These are phyloP conservation scores for rabbit (Oryctolagus cuniculus) DNA, from an alignment of 2,113 vertebrate genomes.

Conservation along the genomic window DNA sequence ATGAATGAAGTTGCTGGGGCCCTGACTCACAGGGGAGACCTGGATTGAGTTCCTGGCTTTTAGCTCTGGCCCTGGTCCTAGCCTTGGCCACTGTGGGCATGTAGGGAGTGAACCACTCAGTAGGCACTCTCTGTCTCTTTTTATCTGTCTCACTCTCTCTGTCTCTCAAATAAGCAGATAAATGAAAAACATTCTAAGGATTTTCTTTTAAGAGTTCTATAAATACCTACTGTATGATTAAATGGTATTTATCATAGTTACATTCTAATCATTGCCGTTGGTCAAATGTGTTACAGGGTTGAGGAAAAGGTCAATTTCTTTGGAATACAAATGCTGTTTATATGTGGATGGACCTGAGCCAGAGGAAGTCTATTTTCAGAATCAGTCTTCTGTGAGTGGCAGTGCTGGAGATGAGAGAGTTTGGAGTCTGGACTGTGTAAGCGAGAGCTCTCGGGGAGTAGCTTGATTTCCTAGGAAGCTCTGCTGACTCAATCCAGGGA, in stretches of 20 bases:
- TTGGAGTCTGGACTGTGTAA: background rate
- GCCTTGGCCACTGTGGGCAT: too few species aligned
- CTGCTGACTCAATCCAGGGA: background rate
- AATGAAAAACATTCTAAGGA: background rate
- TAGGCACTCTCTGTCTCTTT: too few species aligned
- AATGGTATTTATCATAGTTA: conserved; percentile 56
- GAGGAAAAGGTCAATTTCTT: conserved; percentile 70
- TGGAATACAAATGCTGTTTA: conserved; percentile 46
- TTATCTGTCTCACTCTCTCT: too few species aligned
- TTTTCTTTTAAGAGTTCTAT: conserved; percentile 64
- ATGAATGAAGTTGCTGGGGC: too few species aligned
- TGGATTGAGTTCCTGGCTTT: too few species aligned
- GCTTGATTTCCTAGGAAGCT: background rate
- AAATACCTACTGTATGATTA: conserved; percentile 57
- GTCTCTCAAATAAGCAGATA: too few species aligned
- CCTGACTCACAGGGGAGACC: too few species aligned
- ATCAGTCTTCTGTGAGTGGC: conserved; percentile 36
- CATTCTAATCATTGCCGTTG: conserved; percentile 57
- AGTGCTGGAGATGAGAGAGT: conserved; percentile 21
- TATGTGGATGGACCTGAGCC: conserved; percentile 59
- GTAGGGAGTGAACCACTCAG: too few species aligned
- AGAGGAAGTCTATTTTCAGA: conserved; percentile 48
- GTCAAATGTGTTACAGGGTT: conserved; percentile 45
- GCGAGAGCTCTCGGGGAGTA: too few species aligned
- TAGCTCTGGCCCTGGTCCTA: too few species aligned